Base-by-base conservation (phyloP, 2,888 invertebrate genomes). In the Saturnia japonica region DNA sequence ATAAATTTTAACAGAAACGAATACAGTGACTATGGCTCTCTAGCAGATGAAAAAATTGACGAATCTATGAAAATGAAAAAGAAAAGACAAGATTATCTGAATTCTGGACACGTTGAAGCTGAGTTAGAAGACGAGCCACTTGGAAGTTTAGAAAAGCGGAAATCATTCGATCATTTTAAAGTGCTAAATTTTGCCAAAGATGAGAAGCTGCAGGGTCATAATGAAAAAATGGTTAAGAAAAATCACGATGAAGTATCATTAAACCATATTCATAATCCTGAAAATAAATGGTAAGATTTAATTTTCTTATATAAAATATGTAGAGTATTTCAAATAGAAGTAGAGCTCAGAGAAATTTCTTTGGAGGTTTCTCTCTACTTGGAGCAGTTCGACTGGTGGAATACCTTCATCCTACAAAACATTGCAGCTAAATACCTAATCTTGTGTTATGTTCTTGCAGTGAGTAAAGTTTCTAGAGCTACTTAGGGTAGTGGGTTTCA, bases 261-360 rank as follows among this genome's bases (percentile, higher is more conserved):
- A 40, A 73, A 72, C 54, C 22, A 64, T 3, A 60, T 57, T 11
- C 80, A 77, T 51, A 77, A 71, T 70, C 77, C 78, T 0, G 76
- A 82, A 47, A 85, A 83, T 42, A 87, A 86, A 77, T 83, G 85
- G 88, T 88, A 73, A 78, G 76, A 47, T 1, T 9, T n/a, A 40
- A 25, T 25, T 57, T 25, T 28, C 7, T 9, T 22, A 54, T 57
- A 57, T 25, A 57, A n/a, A n/a, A n/a, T n/a, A n/a, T n/a, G n/a
- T n/a, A n/a, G n/a, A n/a, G n/a, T n/a, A n/a, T n/a, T n/a, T n/a
- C n/a, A n/a, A n/a, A n/a, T n/a, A n/a, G n/a, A n/a, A n/a, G n/a
- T n/a, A n/a, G n/a, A n/a, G n/a, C n/a, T n/a, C n/a, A n/a, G n/a
- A n/a, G n/a, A n/a, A n/a, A n/a, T n/a, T n/a, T n/a, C n/a, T n/a